Percentiles rank a stretch among this genome's conserved stretches.
phyloP scores from a whole-genome alignment of 2,888 invertebrate species.

The Noctua pronuba region DNA sequence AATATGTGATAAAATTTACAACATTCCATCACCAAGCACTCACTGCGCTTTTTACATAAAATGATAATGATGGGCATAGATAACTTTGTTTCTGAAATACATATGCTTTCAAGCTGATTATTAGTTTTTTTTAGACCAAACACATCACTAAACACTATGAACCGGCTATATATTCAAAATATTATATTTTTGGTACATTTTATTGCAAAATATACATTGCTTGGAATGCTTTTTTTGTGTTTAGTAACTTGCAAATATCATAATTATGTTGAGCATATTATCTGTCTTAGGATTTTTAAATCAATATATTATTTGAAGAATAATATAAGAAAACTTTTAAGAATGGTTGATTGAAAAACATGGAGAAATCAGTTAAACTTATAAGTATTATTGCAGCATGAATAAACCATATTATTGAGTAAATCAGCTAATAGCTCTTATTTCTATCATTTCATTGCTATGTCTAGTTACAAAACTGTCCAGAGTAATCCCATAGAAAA shows the following conservation, averaged over 20 bases:
- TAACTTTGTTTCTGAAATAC: conserved; percentile 44
- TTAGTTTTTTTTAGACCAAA: conserved; percentile 32
- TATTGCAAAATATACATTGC: conserved; percentile 58
- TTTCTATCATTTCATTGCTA: conserved; percentile 44
- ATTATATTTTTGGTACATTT: conserved; percentile 62
- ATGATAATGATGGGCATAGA: conserved; percentile 56
- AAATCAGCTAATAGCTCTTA: conserved; percentile 49
- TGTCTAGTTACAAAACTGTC: conserved; percentile 64
- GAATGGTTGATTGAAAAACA: conserved; percentile 18
- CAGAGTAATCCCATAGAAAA: conserved; percentile 57
- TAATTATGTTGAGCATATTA: conserved; percentile 34
- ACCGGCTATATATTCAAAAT: conserved; percentile 33
- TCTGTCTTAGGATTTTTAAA: conserved; percentile 1
- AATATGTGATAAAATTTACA: conserved; percentile 82
- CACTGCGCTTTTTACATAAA: conserved; percentile 59
- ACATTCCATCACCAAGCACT: conserved; percentile 83
- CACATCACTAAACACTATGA: conserved; percentile 42
- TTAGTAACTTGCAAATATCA: conserved; percentile 23
- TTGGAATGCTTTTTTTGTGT: conserved; percentile 67
- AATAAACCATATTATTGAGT: conserved; percentile 26
- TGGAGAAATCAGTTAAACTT: conserved; percentile 17
- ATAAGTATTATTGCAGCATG: conserved; percentile 31
- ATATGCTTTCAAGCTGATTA: conserved; percentile 39
- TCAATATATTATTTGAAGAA: conserved; percentile 7
- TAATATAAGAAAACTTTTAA: background rate